phyloP scores from a whole-genome alignment of 2,113 vertebrate species.

The Hipposideros armiger region DNA sequence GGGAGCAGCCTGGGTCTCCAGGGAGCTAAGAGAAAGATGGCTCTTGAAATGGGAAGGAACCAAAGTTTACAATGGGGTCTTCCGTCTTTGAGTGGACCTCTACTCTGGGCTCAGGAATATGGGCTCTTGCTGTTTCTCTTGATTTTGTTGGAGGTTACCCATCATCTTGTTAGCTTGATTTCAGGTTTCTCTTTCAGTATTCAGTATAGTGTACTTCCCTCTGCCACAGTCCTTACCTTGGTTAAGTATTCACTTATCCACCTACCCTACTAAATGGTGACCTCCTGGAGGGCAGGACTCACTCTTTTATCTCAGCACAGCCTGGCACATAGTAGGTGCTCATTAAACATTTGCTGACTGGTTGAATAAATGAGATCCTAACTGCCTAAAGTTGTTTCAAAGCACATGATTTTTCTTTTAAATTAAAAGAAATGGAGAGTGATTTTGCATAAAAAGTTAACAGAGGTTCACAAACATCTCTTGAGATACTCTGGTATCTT shows the following conservation, averaged over 20 bases:
- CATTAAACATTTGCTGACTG: background rate
- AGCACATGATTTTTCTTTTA: background rate
- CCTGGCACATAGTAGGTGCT: background rate
- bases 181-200: background rate
- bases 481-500: background rate
- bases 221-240: background rate
- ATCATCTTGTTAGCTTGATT: background rate
- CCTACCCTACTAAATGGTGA: background rate
- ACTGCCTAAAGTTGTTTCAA: background rate
- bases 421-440: background rate
- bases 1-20: constrained; percentile 61
- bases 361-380: background rate
- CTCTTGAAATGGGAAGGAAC: constrained; percentile 42
- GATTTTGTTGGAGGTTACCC: background rate
- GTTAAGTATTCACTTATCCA: background rate
- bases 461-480: background rate
- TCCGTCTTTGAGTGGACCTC: background rate
- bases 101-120: background rate
- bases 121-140: background rate
- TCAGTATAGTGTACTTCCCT: background rate
- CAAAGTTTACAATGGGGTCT: constrained; percentile 19
- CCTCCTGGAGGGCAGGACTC: background rate
- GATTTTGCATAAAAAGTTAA: constrained; percentile 9
- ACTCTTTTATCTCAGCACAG: background rate
- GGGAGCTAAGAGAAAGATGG: constrained; percentile 41